Percentiles rank a stretch among this genome's conserved stretches.
These are phyloP conservation scores for Plagiodera versicolora DNA, from an alignment of 2,888 invertebrate species.

Conservation along the genomic window DNA sequence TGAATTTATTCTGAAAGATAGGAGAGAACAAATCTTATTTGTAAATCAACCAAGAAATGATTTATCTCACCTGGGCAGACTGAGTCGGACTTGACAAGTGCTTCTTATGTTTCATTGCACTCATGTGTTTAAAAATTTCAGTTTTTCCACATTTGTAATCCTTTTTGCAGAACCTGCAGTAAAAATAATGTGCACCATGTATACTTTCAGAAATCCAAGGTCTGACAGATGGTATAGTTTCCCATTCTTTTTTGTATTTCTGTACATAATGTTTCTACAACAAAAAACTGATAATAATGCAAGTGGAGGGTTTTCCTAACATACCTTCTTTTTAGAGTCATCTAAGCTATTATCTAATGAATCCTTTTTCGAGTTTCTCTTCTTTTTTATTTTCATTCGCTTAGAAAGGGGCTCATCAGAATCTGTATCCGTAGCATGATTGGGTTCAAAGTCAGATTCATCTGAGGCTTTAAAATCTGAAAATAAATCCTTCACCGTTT, in stretches of 20 bases:
- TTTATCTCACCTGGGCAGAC: slow-evolving; percentile 34
- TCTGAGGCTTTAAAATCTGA: slow-evolving; percentile 43
- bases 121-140: slow-evolving; percentile 51
- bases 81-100: slow-evolving; percentile 37
- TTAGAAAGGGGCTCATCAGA: slow-evolving; percentile 40
- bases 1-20: slow-evolving; percentile 46
- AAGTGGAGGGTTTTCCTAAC: slow-evolving; percentile 4
- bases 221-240: slow-evolving; percentile 49
- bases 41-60: too few species aligned
- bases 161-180: slow-evolving; percentile 52
- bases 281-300: neutral
- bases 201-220: slow-evolving; percentile 51
- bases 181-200: slow-evolving; percentile 49
- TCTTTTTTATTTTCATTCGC: slow-evolving; percentile 36
- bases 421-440: slow-evolving; percentile 33
- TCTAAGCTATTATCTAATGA: slow-evolving; percentile 16
- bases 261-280: slow-evolving; percentile 43
- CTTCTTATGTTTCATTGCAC: slow-evolving; percentile 47
- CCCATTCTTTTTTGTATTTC: slow-evolving; percentile 52
- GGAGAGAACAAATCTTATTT: neutral
- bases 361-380: slow-evolving; percentile 21
- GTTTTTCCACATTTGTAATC: slow-evolving; percentile 51
- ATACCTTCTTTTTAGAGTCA: slow-evolving; percentile 34
- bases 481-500: slow-evolving; percentile 46
- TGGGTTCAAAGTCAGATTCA: slow-evolving; percentile 38